phyloP scores from a whole-genome alignment of 2,113 vertebrate genomes.

The Bothrops jararaca region DNA sequence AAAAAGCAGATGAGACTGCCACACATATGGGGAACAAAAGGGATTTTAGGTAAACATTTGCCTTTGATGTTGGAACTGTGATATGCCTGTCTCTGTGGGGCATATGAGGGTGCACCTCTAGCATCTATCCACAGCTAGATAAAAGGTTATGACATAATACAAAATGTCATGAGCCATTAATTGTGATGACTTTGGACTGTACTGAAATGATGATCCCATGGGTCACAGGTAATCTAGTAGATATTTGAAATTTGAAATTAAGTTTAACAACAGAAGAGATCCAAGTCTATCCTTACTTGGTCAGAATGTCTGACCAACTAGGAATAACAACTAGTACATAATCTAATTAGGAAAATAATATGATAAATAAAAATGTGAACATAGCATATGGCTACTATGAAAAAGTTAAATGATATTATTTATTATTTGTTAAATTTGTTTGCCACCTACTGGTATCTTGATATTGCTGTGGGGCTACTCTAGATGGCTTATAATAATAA shows the following conservation, averaged over 20 bases:
- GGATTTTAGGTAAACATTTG: background rate
- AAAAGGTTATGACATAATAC: background rate
- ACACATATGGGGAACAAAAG: background rate
- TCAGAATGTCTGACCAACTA: background rate
- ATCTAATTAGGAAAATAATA: background rate
- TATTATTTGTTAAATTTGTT: background rate
- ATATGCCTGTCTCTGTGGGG: background rate
- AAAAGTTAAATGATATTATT: background rate
- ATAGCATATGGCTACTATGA: background rate
- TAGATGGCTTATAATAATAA: too few relatives aligned
- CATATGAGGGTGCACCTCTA: background rate
- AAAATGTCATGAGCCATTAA: background rate
- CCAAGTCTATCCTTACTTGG: background rate
- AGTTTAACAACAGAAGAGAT: background rate
- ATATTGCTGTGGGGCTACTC: background rate
- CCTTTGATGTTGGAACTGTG: background rate
- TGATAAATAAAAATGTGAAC: background rate
- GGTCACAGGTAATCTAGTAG: background rate
- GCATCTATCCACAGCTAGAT: background rate
- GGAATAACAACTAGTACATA: background rate
- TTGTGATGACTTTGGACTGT: background rate
- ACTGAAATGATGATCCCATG: background rate
- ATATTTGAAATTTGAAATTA: background rate
- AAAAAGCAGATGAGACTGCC: background rate
- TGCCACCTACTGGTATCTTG: background rate